phyloP scores from a whole-genome alignment of 2,888 invertebrate species.

The Dromius quadrimaculatus region DNA sequence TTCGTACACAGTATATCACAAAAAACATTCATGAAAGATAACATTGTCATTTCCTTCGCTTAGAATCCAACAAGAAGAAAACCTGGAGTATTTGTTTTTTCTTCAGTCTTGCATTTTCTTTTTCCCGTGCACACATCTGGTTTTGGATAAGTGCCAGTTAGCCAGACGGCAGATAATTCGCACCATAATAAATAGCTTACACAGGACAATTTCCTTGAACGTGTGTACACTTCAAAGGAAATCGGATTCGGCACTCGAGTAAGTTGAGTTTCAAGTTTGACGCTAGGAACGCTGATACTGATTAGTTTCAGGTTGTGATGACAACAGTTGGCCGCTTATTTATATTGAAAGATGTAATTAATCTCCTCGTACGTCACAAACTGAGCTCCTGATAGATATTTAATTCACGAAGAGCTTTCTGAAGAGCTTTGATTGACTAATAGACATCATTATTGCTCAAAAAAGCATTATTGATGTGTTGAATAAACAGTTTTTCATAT shows the following conservation, averaged over 20 bases:
- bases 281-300: background rate
- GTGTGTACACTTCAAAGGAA: conserved; percentile 19
- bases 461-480: too few relatives aligned
- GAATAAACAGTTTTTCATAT: conserved; percentile 12
- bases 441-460: too few relatives aligned
- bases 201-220: conserved; percentile 25
- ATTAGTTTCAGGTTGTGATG: background rate
- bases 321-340: conserved; percentile 34
- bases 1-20: too few relatives aligned
- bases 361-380: conserved; percentile 9
- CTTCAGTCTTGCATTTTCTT: conserved; percentile 1
- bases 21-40: too few relatives aligned
- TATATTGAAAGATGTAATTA: conserved; percentile 20
- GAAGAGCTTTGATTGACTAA: too few relatives aligned
- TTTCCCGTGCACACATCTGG: conserved; percentile 30
- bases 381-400: conserved; percentile 21
- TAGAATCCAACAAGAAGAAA: conserved; percentile 5
- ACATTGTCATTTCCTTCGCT: conserved; percentile 4
- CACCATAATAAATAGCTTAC: conserved; percentile 6
- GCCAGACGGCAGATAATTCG: conserved; percentile 37
- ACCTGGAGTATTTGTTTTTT: conserved; percentile 10
- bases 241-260: conserved; percentile 23
- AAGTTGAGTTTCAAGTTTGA: background rate
- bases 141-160: conserved; percentile 44
- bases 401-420: too few relatives aligned